Percentiles rank a stretch among this genome's conserved stretches.
Evolutionary conservation across 2,797 vertebrate species (phyloP).

Genomic region (Alauda arvensis): DNA sequence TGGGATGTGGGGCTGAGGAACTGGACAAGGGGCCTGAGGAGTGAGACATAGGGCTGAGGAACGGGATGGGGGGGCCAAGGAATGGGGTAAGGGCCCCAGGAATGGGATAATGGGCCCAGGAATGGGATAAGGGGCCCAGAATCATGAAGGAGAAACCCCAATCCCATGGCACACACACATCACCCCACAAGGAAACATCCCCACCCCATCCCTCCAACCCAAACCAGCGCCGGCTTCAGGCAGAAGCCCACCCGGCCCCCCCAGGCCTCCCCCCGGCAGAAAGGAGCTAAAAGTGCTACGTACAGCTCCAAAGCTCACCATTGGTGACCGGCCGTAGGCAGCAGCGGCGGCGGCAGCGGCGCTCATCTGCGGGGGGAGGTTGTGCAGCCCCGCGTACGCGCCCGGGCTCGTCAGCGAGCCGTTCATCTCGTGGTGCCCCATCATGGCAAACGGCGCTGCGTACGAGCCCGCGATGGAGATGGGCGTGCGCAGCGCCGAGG

Average conservation of each 20-base stretch:
- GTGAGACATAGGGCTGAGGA: too few species aligned
- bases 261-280: not conserved
- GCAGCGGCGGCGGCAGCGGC: constrained; percentile 81
- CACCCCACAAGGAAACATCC: fast-evolving
- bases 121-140: too few species aligned
- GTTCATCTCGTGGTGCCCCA: constrained; percentile 95
- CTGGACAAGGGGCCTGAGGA: not conserved
- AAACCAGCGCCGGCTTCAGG: fast-evolving
- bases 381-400: constrained; percentile 87
- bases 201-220: fast-evolving
- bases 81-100: too few species aligned
- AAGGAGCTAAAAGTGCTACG: constrained; percentile 75
- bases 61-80: too few species aligned
- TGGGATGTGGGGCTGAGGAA: not conserved
- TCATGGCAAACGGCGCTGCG: constrained; percentile 90
- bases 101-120: too few species aligned
- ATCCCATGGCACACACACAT: fast-evolving
- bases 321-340: constrained; percentile 87
- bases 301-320: constrained; percentile 86
- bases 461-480: constrained; percentile 88
- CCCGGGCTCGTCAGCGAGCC: constrained; percentile 88
- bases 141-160: not conserved
- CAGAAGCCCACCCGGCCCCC: not conserved
- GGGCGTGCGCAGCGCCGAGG: constrained; percentile 88
- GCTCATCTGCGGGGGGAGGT: constrained; percentile 91